Conservation (phyloP, 2,113 vertebrate species). For the Delphinapterus leucas region DNA sequence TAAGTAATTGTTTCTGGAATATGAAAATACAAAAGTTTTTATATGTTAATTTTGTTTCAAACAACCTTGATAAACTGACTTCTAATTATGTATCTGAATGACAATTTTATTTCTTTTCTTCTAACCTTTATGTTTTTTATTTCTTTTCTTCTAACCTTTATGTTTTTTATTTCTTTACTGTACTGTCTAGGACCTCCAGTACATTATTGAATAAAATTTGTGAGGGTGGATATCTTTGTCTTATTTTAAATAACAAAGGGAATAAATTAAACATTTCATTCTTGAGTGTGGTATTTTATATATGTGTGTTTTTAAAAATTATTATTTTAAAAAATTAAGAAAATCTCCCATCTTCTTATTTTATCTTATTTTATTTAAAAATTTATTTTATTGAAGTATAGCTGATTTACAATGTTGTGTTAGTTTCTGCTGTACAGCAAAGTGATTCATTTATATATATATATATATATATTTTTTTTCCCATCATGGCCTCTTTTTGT, state of each 20-base stretch:
- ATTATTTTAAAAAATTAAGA: conserved; percentile 2
- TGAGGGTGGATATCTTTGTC: background rate
- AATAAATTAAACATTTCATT: background rate
- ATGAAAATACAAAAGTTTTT: background rate
- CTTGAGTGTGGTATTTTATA: background rate
- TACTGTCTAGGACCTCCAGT: background rate
- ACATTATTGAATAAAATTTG: background rate
- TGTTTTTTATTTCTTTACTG: background rate
- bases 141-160: background rate
- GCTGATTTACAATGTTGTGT: background rate
- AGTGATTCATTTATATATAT: background rate
- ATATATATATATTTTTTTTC: background rate
- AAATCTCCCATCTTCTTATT: background rate
- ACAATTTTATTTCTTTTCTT: background rate
- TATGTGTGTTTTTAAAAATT: background rate
- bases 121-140: background rate
- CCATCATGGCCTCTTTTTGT: background rate
- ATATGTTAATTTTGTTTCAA: background rate
- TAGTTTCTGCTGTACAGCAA: background rate
- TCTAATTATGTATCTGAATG: background rate
- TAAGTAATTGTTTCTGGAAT: background rate
- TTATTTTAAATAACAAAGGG: conserved; percentile 18
- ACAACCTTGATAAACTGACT: background rate
- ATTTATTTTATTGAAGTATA: background rate
- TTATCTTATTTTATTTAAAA: background rate